phyloP scores from a whole-genome alignment of 2,113 vertebrate species.

The Piprites chloris region DNA sequence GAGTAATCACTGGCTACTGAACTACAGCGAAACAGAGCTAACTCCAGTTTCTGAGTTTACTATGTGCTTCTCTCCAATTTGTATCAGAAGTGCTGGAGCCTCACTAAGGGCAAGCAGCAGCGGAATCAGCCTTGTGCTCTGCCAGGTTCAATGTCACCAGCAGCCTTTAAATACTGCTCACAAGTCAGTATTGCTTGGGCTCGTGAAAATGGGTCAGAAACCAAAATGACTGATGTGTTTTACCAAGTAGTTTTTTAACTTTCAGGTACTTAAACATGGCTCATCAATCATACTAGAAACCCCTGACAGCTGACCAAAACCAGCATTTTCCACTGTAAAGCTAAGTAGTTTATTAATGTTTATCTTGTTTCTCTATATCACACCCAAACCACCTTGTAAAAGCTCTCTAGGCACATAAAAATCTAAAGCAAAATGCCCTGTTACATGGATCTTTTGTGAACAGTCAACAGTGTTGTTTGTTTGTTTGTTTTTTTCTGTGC shows the following conservation, averaged over 20 bases:
- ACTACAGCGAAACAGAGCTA: background rate
- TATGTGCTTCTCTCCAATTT: background rate
- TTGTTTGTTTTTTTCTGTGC: too few species aligned
- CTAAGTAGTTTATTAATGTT: constrained; percentile 9
- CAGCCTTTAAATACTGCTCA: background rate
- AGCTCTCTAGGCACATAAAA: background rate
- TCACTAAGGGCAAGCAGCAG: background rate
- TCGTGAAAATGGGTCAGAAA: constrained; percentile 41
- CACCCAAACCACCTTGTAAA: background rate
- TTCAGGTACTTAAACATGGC: constrained; percentile 42
- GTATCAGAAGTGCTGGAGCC: background rate
- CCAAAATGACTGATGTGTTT: constrained; percentile 4
- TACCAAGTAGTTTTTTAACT: constrained; percentile 43
- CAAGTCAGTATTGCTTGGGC: background rate
- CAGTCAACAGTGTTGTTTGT: too few species aligned
- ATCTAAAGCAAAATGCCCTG: background rate
- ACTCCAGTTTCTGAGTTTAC: background rate
- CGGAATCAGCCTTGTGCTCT: background rate
- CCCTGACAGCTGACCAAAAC: constrained; percentile 47
- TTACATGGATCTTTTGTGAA: background rate
- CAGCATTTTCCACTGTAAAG: constrained; percentile 35
- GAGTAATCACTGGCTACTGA: background rate
- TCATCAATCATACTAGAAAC: constrained; percentile 59
- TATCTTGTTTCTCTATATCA: background rate
- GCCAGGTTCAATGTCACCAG: background rate